phyloP scores from a whole-genome alignment of 2,888 invertebrate species.

The Stomorhina lunata region DNA sequence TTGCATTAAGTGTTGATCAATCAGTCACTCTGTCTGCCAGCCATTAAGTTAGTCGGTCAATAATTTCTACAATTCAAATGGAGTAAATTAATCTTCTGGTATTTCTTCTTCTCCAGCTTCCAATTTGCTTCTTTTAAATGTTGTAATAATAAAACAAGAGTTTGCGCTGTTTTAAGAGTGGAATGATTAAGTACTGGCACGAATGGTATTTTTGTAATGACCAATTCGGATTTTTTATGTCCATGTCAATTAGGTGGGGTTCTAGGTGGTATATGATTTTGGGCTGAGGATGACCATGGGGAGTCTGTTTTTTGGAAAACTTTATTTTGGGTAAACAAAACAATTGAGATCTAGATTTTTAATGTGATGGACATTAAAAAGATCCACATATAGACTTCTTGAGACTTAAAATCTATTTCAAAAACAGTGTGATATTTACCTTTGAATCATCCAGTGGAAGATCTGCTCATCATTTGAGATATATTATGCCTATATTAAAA shows the following conservation, averaged over 20 bases:
- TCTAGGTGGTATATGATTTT: neutral
- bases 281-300: neutral
- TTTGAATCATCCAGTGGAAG: too few species aligned
- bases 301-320: neutral
- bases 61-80: slow-evolving; percentile 25
- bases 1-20: slow-evolving; percentile 12
- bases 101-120: neutral
- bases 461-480: too few species aligned
- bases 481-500: too few species aligned
- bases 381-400: too few species aligned
- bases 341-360: too few species aligned
- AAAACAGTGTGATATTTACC: too few species aligned
- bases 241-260: neutral
- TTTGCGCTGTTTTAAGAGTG: neutral
- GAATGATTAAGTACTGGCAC: neutral
- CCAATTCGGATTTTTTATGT: neutral
- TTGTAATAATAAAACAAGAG: neutral
- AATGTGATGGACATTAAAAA: too few species aligned
- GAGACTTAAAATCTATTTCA: too few species aligned
- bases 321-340: too few species aligned
- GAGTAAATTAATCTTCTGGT: neutral
- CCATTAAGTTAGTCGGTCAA: slow-evolving; percentile 33
- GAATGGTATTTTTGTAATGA: too few species aligned
- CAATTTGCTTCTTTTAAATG: too few species aligned
- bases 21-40: slow-evolving; percentile 3